Conservation (phyloP, 2,888 invertebrate species). For the Zaprionus obscuricornis region DNA sequence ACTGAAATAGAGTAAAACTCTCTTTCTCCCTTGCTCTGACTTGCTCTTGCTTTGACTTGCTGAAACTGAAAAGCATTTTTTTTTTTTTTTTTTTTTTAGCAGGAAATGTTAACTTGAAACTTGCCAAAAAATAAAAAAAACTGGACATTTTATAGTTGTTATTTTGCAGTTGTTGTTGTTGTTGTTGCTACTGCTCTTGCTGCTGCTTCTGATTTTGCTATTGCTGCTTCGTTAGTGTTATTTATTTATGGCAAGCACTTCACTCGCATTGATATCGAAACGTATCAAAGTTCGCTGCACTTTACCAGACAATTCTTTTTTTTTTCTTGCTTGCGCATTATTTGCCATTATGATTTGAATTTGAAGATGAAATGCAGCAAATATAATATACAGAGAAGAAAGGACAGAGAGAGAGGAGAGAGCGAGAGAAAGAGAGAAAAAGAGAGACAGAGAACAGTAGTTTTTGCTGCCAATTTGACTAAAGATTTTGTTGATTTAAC, state of each 20-base stretch:
- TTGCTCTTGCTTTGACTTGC: no score
- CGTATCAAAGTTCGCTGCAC: constrained; percentile 13
- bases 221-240: constrained; percentile 62
- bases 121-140: constrained; percentile 10
- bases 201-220: constrained; percentile 20
- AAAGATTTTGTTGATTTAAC: no score
- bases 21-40: no score
- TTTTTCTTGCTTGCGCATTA: no score
- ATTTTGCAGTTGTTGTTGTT: constrained; percentile 8
- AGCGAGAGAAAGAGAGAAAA: no score
- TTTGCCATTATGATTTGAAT: constrained; percentile 16
- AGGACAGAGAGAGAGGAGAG: no score
- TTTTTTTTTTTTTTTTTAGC: no score
- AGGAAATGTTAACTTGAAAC: constrained; percentile 8
- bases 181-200: neutral
- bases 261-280: constrained; percentile 51
- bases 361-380: constrained; percentile 4
- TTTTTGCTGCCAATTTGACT: no score
- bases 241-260: constrained; percentile 56
- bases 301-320: constrained; percentile 1
- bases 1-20: constrained; percentile 42
- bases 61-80: constrained; percentile 42
- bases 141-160: constrained; percentile 36
- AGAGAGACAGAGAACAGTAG: no score
- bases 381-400: no score